Conservation (phyloP, 2,797 vertebrate genomes). For the Apogon talboti region DNA sequence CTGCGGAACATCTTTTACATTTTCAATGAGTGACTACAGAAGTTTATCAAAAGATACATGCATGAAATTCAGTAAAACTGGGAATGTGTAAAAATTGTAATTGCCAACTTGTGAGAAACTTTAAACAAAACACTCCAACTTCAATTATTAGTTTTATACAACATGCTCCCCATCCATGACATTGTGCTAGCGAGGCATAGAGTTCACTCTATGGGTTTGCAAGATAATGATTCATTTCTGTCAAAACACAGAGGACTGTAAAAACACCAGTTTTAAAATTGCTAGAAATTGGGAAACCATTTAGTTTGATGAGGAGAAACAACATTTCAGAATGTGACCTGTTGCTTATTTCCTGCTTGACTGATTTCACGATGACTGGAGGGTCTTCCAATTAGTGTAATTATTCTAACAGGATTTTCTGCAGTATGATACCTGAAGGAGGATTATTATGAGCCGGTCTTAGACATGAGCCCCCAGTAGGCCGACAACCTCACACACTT, state of each 20-base stretch:
- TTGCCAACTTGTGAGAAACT: background rate
- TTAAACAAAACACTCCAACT: no score
- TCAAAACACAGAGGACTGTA: conserved; percentile 23
- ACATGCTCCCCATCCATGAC: conserved; percentile 2
- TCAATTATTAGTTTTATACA: background rate
- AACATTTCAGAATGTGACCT: conserved; percentile 34
- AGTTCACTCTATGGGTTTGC: background rate
- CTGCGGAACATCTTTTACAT: conserved; percentile 12
- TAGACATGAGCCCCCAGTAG: conserved; percentile 26
- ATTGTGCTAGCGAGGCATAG: background rate
- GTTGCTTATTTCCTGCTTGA: conserved; percentile 53
- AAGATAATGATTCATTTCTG: conserved; percentile 28
- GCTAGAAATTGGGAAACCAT: conserved; percentile 20
- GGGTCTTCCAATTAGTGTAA: conserved; percentile 63
- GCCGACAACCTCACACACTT: background rate
- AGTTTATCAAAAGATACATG: background rate
- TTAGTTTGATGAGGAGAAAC: conserved; percentile 27
- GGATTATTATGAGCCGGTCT: conserved; percentile 70
- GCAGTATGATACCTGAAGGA: conserved; percentile 65
- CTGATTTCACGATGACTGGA: conserved; percentile 43
- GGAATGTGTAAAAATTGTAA: no score
- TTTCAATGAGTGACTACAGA: background rate
- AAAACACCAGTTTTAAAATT: conserved; percentile 26
- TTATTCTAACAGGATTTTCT: conserved; percentile 73
- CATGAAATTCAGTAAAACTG: background rate